phyloP scores from a whole-genome alignment of 2,888 invertebrate genomes.

The Eubasilissa splendida region DNA sequence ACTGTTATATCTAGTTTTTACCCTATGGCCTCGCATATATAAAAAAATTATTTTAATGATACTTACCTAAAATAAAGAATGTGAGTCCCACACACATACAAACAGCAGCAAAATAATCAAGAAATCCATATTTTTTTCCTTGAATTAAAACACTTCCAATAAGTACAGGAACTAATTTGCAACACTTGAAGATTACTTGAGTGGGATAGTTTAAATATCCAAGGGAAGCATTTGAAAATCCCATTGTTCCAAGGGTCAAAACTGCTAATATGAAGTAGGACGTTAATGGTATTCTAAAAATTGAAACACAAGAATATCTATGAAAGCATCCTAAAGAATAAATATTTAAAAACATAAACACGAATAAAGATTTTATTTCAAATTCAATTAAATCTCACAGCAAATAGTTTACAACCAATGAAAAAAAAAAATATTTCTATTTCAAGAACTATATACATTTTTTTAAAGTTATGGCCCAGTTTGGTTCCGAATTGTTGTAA shows the following conservation, averaged over 20 bases:
- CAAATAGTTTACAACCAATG: too few relatives aligned
- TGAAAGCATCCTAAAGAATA: too few relatives aligned
- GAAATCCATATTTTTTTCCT: constrained; percentile 85
- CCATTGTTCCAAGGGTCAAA: constrained; percentile 95
- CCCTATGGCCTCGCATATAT: background rate
- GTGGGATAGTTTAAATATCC: constrained; percentile 97
- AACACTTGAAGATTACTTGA: constrained; percentile 97
- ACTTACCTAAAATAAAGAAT: constrained; percentile 90
- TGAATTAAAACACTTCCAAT: constrained; percentile 95
- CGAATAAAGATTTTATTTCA: too few relatives aligned
- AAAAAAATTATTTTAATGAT: background rate
- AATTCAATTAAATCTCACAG: too few relatives aligned
- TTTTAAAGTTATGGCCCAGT: too few relatives aligned
- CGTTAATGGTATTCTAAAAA: constrained; percentile 83
- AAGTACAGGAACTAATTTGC: constrained; percentile 96
- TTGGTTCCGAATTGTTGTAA: too few relatives aligned
- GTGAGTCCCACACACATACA: constrained; percentile 92
- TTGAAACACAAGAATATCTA: background rate
- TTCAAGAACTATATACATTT: too few relatives aligned
- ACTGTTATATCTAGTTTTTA: too few relatives aligned
- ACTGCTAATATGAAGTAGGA: constrained; percentile 88
- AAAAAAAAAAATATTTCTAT: too few relatives aligned
- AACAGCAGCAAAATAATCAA: constrained; percentile 89
- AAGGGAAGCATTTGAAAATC: constrained; percentile 93
- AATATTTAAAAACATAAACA: too few relatives aligned